Evolutionary conservation across 2,113 vertebrate genomes (phyloP), one percentile per base, ranked within the genome.

Genomic region (Psilopogon haemacephalus): DNA sequence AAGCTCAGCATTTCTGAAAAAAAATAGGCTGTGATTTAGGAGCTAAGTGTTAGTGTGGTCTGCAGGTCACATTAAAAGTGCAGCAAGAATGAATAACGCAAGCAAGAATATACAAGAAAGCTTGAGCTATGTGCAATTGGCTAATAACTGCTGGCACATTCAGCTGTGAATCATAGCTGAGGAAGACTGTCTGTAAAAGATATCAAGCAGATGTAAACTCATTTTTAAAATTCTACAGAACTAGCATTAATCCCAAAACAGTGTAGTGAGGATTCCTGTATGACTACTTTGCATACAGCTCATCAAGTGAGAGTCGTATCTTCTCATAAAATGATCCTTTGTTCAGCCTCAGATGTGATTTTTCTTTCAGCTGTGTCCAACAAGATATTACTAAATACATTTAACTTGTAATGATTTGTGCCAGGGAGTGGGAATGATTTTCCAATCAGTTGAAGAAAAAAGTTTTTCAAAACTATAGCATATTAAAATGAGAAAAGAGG

Each of bases 301-400:
- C 90, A 95, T 91, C 88, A 93, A 84, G 56, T 54, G 60, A 90
- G 89, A 95, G 60, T 72, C 11, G 0, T 55, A 84, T 59, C 83
- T 71, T 64, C 54, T 80, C 76, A 42, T 81, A 81, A 93, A 90
- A 50, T 23, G 46, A 42, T 71, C 55, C 63, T 85, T 95, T 95
- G 85, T 86, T 95, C 79, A 86, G 64, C 64, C 56, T 91, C 42
- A 24, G 69, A 28, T 76, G 52, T 84, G 88, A 67, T 88, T 94
- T 94, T 93, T 93, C 89, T 86, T 91, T 95, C 79, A 86, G 64
- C 82, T 94, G 52, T 88, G 72, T 88, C 82, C 85, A 86, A 86
- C 71, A 87, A 94, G 75, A 71, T 93, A 77, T 89, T 89, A 87
- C 46, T 86, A 88, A 88, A 95, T 89, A 72, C 32, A 46, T 93